Evolutionary conservation across 2,113 vertebrate genomes (phyloP), one percentile per base, ranked within the genome.

Genomic region (Crotalus viridis): DNA sequence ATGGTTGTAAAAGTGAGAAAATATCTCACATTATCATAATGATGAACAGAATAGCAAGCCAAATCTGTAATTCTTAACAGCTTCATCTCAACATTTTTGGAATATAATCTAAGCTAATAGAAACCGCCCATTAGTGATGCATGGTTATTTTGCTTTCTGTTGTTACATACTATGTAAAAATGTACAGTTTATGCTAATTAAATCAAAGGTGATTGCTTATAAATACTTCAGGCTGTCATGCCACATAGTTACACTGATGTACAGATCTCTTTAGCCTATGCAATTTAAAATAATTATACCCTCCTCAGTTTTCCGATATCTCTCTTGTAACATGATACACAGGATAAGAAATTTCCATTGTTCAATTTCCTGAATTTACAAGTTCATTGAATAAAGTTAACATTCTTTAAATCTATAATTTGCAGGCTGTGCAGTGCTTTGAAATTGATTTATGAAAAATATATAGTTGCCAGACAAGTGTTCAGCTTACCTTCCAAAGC

Each of bases 181-280:
- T 98, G 97, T 98, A 98, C 97, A 98, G 97, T 97, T 98, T 97
- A 97, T 96, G 95, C 95, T 97, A 97, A 95, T 96, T 96, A 97
- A 96, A 96, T 97, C 95, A 95, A 96, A 97, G 92, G 96, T 93
- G 94, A 96, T 96, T 96, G 96, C 96, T 95, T 98, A 97, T 97
- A 97, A 97, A 97, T 97, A 97, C 95, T 97, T 96, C 96, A 95
- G 96, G 96, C 89, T 94, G 94, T 92, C 95, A 94, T 96, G 94
- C 96, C 96, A 97, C 94, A 96, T 95, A 89, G 93, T 93, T 96
- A 93, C 94, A 93, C 96, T 96, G 59, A 91, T 96, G 96, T 94
- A 96, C 93, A 96, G 91, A 95, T 93, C 85, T 96, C 93, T 95
- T 95, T 92, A 94, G 96, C 95, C 97, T 98, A 94, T 98, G 97